A percentile compares a stretch with the other conserved stretches of the same genome.
phyloP scores from a whole-genome alignment of 2,888 invertebrate genomes.

The Pegoplata infirma region DNA sequence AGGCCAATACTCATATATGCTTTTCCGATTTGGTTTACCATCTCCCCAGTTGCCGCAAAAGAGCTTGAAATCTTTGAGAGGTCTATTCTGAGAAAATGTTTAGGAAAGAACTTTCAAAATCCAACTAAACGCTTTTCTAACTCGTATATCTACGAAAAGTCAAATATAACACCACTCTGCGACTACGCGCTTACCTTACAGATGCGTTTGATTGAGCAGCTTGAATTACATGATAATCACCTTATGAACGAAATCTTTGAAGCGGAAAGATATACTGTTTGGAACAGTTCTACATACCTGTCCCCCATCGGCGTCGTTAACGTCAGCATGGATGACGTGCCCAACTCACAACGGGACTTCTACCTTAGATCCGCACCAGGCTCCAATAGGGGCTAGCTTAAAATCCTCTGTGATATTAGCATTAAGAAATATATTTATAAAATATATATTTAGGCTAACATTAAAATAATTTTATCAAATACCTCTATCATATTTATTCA shows the following conservation, averaged over 20 bases:
- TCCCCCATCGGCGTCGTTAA: not conserved
- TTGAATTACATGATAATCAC: not conserved
- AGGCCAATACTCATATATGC: not conserved
- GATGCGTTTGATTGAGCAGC: not conserved
- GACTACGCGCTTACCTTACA: not conserved
- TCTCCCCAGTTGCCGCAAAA: not conserved
- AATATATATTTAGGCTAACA: no score
- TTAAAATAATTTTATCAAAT: not conserved
- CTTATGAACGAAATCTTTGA: not conserved
- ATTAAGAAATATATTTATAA: not conserved
- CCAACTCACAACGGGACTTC: not conserved
- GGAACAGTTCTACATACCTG: not conserved
- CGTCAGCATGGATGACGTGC: not conserved
- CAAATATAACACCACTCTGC: no score
- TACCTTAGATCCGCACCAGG: not conserved
- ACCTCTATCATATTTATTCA: no score
- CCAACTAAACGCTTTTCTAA: no score
- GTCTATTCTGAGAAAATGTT: no score
- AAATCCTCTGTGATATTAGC: not conserved
- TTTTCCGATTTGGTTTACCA: not conserved
- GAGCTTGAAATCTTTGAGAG: constrained; percentile 6
- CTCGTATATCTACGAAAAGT: no score
- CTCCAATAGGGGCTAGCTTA: no score
- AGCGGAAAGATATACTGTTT: not conserved
- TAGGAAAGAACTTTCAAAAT: no score